Base-by-base conservation (phyloP, 2,888 invertebrate species). In the Sesia bembeciformis region DNA sequence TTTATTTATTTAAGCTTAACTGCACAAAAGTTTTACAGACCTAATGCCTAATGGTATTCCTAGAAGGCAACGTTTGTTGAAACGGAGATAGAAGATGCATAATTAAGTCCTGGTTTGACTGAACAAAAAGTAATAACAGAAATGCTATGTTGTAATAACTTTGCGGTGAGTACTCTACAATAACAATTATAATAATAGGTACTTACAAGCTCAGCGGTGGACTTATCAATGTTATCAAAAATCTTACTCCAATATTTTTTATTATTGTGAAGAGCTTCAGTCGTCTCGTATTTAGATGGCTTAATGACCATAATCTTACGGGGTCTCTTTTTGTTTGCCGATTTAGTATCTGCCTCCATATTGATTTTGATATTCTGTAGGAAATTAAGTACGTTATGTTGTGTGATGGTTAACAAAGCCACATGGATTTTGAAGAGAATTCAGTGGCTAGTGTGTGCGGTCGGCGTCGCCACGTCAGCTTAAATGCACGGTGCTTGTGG, bases 201-300 rank as follows among this genome's bases (percentile, higher is more conserved):
- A 67, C 78, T 72, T 61, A 83, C 84, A 56, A 59, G 63, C 43
- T 67, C 63, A 6, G 62, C 57, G 41, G 59, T 41, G 5, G 56
- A 51, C 6, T 61, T 59, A 57, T 81, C 73, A 23, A 84, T 61
- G 56, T 74, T 60, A 40, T 70, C 54, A 53, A 87, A 78, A n/a
- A 81, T 65, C 54, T 61, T 64, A 8, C 66, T 67, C 89, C 89
- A 89, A 64, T 87, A 86, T 57, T 70, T 72, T 62, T 74, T 87
- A 56, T 83, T 84, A 3, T 57, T 60, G 4, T 79, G 76, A 53
- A 83, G 62, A 7, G 78, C 76, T 59, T 77, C 76, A 0, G 69
- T 59, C 3, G 64, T 58, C 61, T 81, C 83, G 56, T 71, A 80
- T 60, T 70, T 74, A 1, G 84, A 81, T 38, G 74, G 68, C 53